Conservation (phyloP, 1,140 invertebrate species). For the Eriocheir sinensis region DNA sequence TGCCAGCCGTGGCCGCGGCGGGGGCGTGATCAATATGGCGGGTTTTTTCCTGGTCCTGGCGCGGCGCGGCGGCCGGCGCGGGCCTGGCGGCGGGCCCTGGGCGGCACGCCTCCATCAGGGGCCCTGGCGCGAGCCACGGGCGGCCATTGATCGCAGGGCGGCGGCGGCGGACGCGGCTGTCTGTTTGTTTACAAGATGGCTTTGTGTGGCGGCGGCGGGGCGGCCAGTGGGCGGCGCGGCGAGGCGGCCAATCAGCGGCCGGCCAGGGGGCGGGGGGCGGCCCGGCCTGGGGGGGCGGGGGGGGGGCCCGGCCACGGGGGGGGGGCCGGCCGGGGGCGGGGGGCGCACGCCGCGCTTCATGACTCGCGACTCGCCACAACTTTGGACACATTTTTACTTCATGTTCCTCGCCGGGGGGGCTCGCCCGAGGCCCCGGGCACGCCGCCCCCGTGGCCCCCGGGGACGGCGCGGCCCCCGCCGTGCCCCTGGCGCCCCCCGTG, state of each 20-base stretch:
- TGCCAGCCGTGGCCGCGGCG: background rate
- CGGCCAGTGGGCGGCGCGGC: slow-evolving; percentile 73
- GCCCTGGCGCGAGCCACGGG: slow-evolving; percentile 75
- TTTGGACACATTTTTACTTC: slow-evolving; percentile 58
- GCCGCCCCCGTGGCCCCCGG: background rate
- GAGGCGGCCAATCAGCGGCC: slow-evolving; percentile 74
- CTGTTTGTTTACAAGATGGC: slow-evolving; percentile 80
- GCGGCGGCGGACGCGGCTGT: slow-evolving; percentile 79
- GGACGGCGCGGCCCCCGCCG: too few species aligned
- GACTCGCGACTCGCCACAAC: slow-evolving; percentile 62
- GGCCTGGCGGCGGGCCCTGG: slow-evolving; percentile 58
- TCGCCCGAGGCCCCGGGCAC: background rate
- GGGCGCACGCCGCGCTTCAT: slow-evolving; percentile 61
- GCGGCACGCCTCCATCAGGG: slow-evolving; percentile 78
- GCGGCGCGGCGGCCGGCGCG: slow-evolving; percentile 69
- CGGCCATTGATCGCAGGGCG: slow-evolving; percentile 79
- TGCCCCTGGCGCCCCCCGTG: background rate
- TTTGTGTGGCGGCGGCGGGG: slow-evolving; percentile 75
- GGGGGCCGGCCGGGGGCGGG: slow-evolving; percentile 49
- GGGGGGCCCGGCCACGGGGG: slow-evolving; percentile 54
- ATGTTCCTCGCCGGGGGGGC: background rate
- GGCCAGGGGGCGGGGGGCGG: slow-evolving; percentile 59
- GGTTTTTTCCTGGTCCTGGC: slow-evolving; percentile 61
- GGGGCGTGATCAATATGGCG: slow-evolving; percentile 69
- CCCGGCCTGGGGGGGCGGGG: slow-evolving; percentile 73